Evolutionary conservation across 2,797 vertebrate species (phyloP).

Genomic region (Thripadectes ignobilis): DNA sequence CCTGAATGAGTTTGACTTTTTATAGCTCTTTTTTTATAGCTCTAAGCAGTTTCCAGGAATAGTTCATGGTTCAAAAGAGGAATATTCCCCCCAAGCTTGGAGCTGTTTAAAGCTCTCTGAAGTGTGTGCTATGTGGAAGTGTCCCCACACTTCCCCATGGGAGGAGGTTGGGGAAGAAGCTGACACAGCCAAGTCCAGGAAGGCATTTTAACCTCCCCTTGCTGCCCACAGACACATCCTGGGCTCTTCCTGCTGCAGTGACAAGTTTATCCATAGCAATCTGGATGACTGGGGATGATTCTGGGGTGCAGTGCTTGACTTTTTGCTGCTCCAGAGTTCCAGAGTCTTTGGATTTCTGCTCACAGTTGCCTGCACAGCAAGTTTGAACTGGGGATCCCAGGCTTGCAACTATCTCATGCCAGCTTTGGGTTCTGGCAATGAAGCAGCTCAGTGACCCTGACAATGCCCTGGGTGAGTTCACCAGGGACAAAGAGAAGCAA

Average conservation of each 20-base stretch:
- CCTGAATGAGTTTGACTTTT: background rate
- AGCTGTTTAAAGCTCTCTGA: background rate
- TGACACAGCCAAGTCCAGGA: fast-evolving
- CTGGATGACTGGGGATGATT: background rate
- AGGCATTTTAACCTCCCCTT: background rate
- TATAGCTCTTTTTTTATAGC: background rate
- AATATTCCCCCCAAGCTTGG: background rate
- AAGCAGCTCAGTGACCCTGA: background rate
- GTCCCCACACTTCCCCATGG: fast-evolving
- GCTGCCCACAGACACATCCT: background rate
- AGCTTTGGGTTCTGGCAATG: background rate
- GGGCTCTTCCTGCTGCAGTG: background rate
- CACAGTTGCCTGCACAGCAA: background rate
- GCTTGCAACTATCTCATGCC: fast-evolving
- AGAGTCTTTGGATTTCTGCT: background rate
- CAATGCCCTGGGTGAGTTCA: background rate
- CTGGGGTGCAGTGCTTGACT: background rate
- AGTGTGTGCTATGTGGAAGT: fast-evolving
- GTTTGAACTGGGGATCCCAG: background rate
- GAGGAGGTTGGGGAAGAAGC: fast-evolving
- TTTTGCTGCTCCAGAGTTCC: background rate
- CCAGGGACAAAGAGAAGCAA: background rate
- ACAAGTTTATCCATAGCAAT: fast-evolving
- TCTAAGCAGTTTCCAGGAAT: background rate
- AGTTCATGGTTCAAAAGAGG: background rate